These are phyloP conservation scores for Bos javanicus DNA, from an alignment of 2,113 vertebrate genomes.

Conservation along the genomic window DNA sequence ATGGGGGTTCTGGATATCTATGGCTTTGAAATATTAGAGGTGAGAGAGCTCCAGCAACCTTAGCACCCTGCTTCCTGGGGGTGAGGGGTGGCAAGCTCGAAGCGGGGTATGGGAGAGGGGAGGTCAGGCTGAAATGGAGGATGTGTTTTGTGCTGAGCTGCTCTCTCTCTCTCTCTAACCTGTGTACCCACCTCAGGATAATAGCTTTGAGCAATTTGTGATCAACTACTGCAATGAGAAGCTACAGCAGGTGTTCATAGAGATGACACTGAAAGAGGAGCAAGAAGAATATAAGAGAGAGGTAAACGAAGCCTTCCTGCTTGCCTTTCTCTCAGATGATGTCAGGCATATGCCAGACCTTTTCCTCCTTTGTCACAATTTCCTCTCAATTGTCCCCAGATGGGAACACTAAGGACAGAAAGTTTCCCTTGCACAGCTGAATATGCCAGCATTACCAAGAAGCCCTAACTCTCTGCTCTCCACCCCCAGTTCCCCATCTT, in stretches of 20 bases:
- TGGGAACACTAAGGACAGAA: background rate
- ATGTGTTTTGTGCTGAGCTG: background rate
- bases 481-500: background rate
- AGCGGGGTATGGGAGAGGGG: fast-evolving
- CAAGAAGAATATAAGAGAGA: constrained; percentile 85
- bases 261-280: constrained; percentile 85
- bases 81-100: fast-evolving
- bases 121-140: background rate
- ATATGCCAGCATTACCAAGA: background rate
- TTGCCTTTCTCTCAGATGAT: background rate
- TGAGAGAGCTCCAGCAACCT: constrained; percentile 33
- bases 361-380: background rate
- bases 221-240: constrained; percentile 90
- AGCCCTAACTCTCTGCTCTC: background rate
- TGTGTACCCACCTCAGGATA: constrained; percentile 71
- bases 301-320: constrained; percentile 61
- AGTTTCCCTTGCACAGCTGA: background rate
- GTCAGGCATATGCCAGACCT: background rate
- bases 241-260: constrained; percentile 87
- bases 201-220: constrained; percentile 87
- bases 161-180: background rate
- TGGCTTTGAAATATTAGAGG: constrained; percentile 87
- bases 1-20: constrained; percentile 89
- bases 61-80: background rate
- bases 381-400: background rate